Evolutionary conservation across 1,140 invertebrate species (phyloP).

Genomic region (Macrobrachium nipponense): DNA sequence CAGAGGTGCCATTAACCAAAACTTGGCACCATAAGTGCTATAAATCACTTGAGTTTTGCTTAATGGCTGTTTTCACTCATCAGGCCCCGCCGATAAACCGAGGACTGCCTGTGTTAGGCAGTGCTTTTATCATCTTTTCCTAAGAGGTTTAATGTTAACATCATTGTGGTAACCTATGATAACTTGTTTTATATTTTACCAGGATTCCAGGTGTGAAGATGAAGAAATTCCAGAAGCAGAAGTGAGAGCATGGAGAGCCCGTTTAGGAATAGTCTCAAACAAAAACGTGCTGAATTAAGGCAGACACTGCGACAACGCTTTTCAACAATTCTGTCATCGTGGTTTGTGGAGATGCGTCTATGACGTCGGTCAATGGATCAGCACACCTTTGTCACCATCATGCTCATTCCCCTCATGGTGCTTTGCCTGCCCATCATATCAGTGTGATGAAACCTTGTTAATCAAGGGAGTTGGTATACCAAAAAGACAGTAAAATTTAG

Average conservation of each 20-base stretch:
- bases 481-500: too few species aligned
- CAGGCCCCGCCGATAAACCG: too few species aligned
- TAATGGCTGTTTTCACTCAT: too few species aligned
- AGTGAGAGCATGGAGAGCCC: constrained; percentile 83
- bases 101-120: too few species aligned
- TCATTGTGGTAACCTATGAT: neutral
- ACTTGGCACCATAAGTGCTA: too few species aligned
- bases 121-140: too few species aligned
- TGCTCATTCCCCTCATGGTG: constrained; percentile 26
- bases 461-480: neutral
- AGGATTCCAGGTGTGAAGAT: constrained; percentile 78
- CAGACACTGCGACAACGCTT: constrained; percentile 85
- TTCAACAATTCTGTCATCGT: constrained; percentile 76
- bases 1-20: too few species aligned
- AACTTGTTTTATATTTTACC: constrained; percentile 62
- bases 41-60: too few species aligned
- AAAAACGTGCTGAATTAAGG: constrained; percentile 84
- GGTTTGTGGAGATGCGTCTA: constrained; percentile 33
- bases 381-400: constrained; percentile 33
- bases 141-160: neutral
- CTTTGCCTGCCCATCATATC: constrained; percentile 21
- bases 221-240: constrained; percentile 89
- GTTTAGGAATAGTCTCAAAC: constrained; percentile 78
- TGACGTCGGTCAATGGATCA: neutral
- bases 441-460: constrained; percentile 28